Evolutionary conservation across 1,140 invertebrate species (phyloP), one percentile per base, ranked within the genome.

Genomic region (Philaenus spumarius): DNA sequence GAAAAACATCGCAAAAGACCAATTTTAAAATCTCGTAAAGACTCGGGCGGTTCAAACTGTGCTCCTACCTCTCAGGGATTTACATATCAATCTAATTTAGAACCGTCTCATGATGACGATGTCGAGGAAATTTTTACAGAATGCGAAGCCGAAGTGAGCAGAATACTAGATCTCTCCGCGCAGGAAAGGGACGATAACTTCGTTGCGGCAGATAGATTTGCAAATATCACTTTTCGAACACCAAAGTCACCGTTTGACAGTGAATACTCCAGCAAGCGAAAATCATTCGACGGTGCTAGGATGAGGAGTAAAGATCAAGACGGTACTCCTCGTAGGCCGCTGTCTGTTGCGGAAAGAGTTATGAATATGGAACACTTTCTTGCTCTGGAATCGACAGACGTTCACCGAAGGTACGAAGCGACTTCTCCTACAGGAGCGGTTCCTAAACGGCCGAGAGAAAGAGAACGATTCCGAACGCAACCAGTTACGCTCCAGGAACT

Each of bases 1-100:
- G 83, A 85, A 26, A 78, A 59, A 15, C 50, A 76, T 53, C 80
- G 80, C 0, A 85, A 82, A 55, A 85, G 82, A 66, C 88, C 90
- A 12, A 93, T 93, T 58, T 72, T 93, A 1, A 93, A 93, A 71
- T 80, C 78, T 17, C 58, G 52, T 15, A 47, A 50, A 11, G 42
- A 46, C 14, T 30, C 26, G 26, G 26, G 3, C 26, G 26, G 26
- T 4, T 30, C 26, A 9, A 30, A 30, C 9, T 30, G 26, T 30
- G 9, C 26, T 30, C 26, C 26, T 4, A 9, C 9, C 3, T 30
- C 26, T 4, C 26, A 30, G 9, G 26, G 26, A 30, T 30, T 30
- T 4, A 3, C 26, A 9, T 30, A 30, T 30, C 26, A 30, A 9
- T 30, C 26, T 30, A 30, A 3, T 9, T 3, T 30, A 30, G 26